Conservation (phyloP, 2,888 invertebrate genomes). For the Atethmia centrago region DNA sequence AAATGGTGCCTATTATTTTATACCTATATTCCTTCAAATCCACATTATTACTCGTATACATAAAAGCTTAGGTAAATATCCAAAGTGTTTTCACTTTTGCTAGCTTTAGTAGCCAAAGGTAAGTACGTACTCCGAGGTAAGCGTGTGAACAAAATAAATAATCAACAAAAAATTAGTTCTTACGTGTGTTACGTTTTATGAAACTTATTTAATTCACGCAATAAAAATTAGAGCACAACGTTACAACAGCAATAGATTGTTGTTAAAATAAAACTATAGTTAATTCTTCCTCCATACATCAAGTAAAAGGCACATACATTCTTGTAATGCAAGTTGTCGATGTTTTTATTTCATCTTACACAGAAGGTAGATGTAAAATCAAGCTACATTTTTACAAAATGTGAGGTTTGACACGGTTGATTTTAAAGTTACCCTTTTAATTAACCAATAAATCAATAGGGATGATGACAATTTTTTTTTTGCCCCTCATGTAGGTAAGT, state of each 20-base stretch:
- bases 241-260: conserved; percentile 26
- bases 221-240: conserved; percentile 38
- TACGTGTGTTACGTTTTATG: no score
- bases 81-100: neutral
- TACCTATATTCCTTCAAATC: no score
- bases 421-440: neutral
- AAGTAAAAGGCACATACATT: conserved; percentile 17
- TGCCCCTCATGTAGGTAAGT: no score
- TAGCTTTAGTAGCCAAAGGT: neutral
- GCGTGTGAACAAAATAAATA: neutral
- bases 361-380: no score
- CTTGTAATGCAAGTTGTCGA: no score
- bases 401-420: neutral
- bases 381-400: neutral
- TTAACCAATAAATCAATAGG: no score
- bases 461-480: no score
- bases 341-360: no score
- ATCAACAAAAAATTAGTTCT: neutral
- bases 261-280: conserved; percentile 13
- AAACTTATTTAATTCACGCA: neutral
- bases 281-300: neutral
- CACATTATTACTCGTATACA: no score
- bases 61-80: no score
- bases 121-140: neutral
- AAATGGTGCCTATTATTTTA: no score